Evolutionary conservation across 2,113 vertebrate species (phyloP), one percentile per base, ranked within the genome.

Genomic region (Cyanoramphus novaezelandiae): DNA sequence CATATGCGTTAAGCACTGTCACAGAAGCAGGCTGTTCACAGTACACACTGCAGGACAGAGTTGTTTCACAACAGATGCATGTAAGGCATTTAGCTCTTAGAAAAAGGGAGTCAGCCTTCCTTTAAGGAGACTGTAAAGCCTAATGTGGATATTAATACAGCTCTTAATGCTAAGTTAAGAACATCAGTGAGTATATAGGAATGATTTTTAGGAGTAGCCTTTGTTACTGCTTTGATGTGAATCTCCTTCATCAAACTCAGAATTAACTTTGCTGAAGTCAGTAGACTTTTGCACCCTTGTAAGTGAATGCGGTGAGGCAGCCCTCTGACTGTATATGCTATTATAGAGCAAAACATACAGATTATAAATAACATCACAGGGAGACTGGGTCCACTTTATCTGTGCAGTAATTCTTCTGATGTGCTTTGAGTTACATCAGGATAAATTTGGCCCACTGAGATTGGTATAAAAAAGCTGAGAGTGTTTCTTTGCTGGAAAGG

Each of bases 341-440:
- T 94, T 91, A 88, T 8, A 90, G 87, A 92, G 93, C 88, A 94
- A 96, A 96, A 93, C 92, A 95, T 91, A 94, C 81, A 92, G 93
- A 93, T 95, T 96, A 97, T 93, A 95, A 96, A 96, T 97, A 96
- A 97, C 91, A 95, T 95, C 96, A 96, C 74, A 96, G 83, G 53
- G 59, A 96, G 75, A 74, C 49, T 47, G 74, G 88, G 86, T 79
- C 86, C 25, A 53, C 70, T 94, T 96, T 92, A 93, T 90, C 86
- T 93, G 77, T 94, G 88, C 86, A 67, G 95, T 96, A 92, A 91
- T 94, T 97, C 93, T 91, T 90, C 70, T 91, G 93, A 74, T 96
- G 84, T 25, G 37, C 88, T 91, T 91, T 92, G 95, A 96, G 93
- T 95, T 96, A 76, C 59, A 91, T 69, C 77, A 70, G 92, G 91